Percentiles rank a stretch among this genome's conserved stretches.
Evolutionary conservation across 35 echinoderm and acorn worm genomes (phyloP).

Genomic region (Antedon bifida): DNA sequence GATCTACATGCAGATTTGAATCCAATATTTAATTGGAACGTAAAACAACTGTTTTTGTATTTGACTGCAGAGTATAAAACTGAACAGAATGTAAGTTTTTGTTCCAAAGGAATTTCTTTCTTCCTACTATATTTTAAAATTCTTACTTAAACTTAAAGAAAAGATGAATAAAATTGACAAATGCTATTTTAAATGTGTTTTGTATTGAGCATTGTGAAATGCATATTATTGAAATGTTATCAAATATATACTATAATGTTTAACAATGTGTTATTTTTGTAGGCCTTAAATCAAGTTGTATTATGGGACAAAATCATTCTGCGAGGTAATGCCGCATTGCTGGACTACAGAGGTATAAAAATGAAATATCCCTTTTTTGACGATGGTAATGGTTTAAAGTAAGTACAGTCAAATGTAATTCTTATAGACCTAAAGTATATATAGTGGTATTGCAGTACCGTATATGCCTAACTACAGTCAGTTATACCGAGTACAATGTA

Average conservation of each 20-base stretch:
- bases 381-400: constrained; percentile 80
- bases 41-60: constrained; percentile 85
- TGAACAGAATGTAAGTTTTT: constrained; percentile 80
- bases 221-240: too few species aligned
- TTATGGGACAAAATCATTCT: constrained; percentile 95
- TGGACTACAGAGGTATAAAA: constrained; percentile 65
- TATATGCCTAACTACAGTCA: too few species aligned
- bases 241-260: too few species aligned
- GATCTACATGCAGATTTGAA: constrained; percentile 60
- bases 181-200: too few species aligned
- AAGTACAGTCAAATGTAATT: constrained; percentile 30
- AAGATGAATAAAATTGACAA: too few species aligned
- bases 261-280: too few species aligned
- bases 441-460: too few species aligned
- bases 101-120: neutral
- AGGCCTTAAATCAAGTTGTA: constrained; percentile 94
- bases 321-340: constrained; percentile 53
- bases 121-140: too few species aligned
- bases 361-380: constrained; percentile 92
- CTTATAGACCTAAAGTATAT: too few species aligned
- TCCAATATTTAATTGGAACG: constrained; percentile 85
- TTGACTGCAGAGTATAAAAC: constrained; percentile 90
- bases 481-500: too few species aligned
- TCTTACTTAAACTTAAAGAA: too few species aligned
- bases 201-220: too few species aligned